These are phyloP conservation scores for Troglohyphantes excavatus DNA, from an alignment of 2,888 invertebrate species.

Conservation along the genomic window DNA sequence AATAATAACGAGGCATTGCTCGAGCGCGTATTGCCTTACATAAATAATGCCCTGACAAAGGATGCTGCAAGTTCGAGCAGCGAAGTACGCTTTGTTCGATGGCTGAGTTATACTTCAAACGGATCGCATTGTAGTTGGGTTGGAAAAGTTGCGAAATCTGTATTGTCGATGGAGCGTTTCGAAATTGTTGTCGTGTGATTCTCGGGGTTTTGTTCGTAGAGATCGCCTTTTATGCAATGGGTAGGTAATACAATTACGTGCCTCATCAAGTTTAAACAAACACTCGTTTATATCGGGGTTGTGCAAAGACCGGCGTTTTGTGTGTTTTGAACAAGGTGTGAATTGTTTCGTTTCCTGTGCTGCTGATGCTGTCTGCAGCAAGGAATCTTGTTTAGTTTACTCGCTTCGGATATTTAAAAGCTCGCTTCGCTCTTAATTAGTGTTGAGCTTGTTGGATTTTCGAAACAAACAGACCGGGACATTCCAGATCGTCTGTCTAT, in stretches of 20 bases:
- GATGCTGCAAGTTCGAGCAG: neutral
- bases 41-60: slow-evolving; percentile 26
- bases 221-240: neutral
- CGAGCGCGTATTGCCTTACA: neutral
- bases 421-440: too few species aligned
- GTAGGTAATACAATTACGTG: neutral
- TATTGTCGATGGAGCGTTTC: neutral
- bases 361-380: too few species aligned
- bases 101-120: neutral
- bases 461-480: too few species aligned
- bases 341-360: neutral
- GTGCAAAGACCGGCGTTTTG: neutral
- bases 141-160: neutral
- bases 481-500: too few species aligned
- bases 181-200: neutral
- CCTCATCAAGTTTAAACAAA: slow-evolving; percentile 1
- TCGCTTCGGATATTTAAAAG: too few species aligned
- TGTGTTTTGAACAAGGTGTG: neutral
- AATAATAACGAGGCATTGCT: slow-evolving; percentile 6
- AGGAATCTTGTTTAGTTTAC: too few species aligned
- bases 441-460: too few species aligned
- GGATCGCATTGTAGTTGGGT: too few species aligned
- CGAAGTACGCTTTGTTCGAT: neutral
- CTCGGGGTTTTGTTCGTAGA: too few species aligned
- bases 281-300: too few species aligned